A percentile compares a stretch with the other conserved stretches of the same genome.
Conservation (phyloP, 2,888 invertebrate genomes). For the Lithophane socia region DNA sequence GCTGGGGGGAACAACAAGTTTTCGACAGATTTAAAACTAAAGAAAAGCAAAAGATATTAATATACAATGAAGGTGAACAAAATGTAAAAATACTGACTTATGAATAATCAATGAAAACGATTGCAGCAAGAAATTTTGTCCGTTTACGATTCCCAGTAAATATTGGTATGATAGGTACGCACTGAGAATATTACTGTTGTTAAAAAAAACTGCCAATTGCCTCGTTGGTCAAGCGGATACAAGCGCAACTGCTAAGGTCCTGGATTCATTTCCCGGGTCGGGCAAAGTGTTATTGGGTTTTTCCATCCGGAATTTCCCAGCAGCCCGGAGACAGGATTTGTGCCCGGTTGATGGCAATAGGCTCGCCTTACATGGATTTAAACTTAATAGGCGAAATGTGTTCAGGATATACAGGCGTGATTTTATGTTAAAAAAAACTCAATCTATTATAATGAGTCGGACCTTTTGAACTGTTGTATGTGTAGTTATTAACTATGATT, state of each 20-base stretch:
- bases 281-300: no score
- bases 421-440: slow-evolving; percentile 24
- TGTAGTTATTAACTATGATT: slow-evolving; percentile 67
- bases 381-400: background rate
- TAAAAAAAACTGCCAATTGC: slow-evolving; percentile 15
- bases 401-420: background rate
- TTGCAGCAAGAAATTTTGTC: slow-evolving; percentile 4
- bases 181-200: slow-evolving; percentile 18
- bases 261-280: no score
- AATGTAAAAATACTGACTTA: slow-evolving; percentile 20
- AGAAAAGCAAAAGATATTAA: background rate
- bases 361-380: background rate
- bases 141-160: slow-evolving; percentile 25
- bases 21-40: slow-evolving; percentile 6
- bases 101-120: slow-evolving; percentile 31
- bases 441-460: slow-evolving; percentile 61
- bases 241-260: no score
- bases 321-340: background rate
- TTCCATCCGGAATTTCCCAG: no score
- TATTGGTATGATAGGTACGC: background rate
- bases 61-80: slow-evolving; percentile 7
- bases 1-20: background rate
- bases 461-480: slow-evolving; percentile 67
- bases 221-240: background rate
- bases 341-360: background rate